Conservation (phyloP, 2,888 invertebrate genomes). For the Isoperla grammatica region DNA sequence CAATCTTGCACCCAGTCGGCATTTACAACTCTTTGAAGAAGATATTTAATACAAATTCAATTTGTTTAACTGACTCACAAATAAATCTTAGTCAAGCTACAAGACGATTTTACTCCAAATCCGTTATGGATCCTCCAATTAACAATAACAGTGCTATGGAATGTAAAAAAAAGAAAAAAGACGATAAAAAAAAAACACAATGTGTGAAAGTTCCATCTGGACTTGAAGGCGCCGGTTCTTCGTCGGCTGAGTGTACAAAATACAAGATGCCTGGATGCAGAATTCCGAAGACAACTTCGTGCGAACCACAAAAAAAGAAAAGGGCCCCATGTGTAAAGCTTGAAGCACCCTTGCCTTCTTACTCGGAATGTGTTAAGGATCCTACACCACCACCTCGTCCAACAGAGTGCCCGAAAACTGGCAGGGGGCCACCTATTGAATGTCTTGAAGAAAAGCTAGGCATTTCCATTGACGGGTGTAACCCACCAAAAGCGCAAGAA, state of each 20-base stretch:
- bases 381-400: background rate
- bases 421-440: background rate
- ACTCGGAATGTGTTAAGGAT: slow-evolving; percentile 1
- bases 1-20: too few species aligned
- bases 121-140: too few species aligned
- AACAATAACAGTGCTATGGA: background rate
- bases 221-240: background rate
- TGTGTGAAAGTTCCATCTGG: background rate
- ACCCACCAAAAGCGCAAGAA: background rate
- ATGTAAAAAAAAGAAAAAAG: background rate
- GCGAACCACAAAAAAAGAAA: background rate
- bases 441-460: background rate
- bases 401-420: background rate
- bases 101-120: background rate
- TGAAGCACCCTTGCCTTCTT: slow-evolving; percentile 6
- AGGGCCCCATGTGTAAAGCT: background rate
- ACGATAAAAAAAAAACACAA: background rate
- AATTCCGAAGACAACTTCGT: background rate
- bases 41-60: too few species aligned
- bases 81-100: too few species aligned
- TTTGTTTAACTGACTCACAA: too few species aligned
- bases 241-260: background rate
- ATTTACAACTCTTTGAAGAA: too few species aligned
- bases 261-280: background rate
- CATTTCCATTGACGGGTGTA: background rate